Evolutionary conservation across 2,888 invertebrate species (phyloP).

Genomic region (Dusona sp.): DNA sequence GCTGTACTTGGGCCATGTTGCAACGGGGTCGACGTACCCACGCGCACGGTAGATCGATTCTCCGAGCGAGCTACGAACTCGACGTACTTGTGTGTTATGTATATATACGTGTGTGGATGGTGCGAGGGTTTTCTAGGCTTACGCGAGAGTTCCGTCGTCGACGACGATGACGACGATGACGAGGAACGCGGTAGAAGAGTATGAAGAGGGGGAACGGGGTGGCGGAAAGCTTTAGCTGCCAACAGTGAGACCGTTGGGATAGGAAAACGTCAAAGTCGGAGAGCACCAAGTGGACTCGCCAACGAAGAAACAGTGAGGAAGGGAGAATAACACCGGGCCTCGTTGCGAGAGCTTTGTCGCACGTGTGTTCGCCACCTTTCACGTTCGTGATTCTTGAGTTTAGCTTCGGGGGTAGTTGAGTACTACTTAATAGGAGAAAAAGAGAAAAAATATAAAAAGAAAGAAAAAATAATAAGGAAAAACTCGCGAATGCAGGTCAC

Average conservation of each 20-base stretch:
- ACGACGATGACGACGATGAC: slow-evolving; percentile 56
- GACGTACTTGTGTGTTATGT: slow-evolving; percentile 45
- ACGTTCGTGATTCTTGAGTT: slow-evolving; percentile 40
- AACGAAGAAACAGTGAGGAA: slow-evolving; percentile 9
- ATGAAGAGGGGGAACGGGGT: slow-evolving; percentile 23
- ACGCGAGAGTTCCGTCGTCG: slow-evolving; percentile 39
- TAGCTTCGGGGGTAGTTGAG: not conserved
- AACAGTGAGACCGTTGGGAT: slow-evolving; percentile 11
- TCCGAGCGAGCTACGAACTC: slow-evolving; percentile 68
- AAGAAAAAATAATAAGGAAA: not conserved
- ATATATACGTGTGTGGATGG: slow-evolving; percentile 23
- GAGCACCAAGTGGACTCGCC: slow-evolving; percentile 35
- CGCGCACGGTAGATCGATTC: slow-evolving; percentile 78
- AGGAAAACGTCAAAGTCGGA: slow-evolving; percentile 37
- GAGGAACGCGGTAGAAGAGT: slow-evolving; percentile 49
- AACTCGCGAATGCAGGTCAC: not conserved
- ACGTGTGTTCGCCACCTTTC: slow-evolving; percentile 57
- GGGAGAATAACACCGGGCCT: slow-evolving; percentile 34
- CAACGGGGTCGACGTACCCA: slow-evolving; percentile 79
- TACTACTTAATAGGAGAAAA: not conserved
- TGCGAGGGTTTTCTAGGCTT: slow-evolving; percentile 59
- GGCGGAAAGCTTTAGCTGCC: slow-evolving; percentile 28
- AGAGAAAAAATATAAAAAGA: not conserved
- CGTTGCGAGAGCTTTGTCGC: slow-evolving; percentile 63
- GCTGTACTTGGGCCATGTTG: slow-evolving; percentile 70